These are phyloP conservation scores for Philypnodon macrostomus DNA, from an alignment of 2,797 vertebrate genomes.

Conservation along the genomic window DNA sequence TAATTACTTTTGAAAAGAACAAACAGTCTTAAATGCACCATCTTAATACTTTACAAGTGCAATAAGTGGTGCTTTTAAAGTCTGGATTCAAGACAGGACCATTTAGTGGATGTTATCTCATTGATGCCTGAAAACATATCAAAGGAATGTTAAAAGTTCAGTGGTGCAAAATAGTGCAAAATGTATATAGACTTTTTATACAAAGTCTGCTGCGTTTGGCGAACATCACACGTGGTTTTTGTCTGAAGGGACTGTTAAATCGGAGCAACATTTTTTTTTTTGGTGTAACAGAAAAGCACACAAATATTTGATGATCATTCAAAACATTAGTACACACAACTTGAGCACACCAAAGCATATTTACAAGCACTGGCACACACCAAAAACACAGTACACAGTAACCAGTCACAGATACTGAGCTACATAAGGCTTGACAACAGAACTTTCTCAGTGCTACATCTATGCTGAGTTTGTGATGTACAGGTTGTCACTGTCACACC, in stretches of 20 bases:
- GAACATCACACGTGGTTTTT: conserved; percentile 50
- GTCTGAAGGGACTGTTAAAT: conserved; percentile 31
- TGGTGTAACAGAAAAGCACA: conserved; percentile 72
- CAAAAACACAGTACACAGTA: conserved; percentile 78
- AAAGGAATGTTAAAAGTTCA: conserved; percentile 69
- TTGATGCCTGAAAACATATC: conserved; percentile 53
- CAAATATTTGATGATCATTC: conserved; percentile 70
- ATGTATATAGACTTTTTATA: conserved; percentile 47
- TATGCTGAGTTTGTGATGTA: conserved; percentile 78
- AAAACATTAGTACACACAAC: conserved; percentile 73
- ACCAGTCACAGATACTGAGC: conserved; percentile 79
- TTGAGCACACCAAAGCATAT: conserved; percentile 76
- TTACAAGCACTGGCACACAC: conserved; percentile 79
- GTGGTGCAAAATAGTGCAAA: conserved; percentile 77
- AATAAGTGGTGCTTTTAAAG: conserved; percentile 24
- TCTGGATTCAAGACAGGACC: conserved; percentile 7
- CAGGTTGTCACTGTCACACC: conserved; percentile 75
- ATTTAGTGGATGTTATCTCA: conserved; percentile 32
- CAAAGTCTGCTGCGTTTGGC: conserved; percentile 50
- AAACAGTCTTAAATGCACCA: conserved; percentile 19
- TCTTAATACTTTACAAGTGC: conserved; percentile 41
- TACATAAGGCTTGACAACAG: conserved; percentile 81
- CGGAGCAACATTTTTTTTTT: conserved; percentile 68
- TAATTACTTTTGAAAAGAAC: conserved; percentile 2
- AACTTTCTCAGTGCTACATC: conserved; percentile 78